Evolutionary conservation across 2,113 vertebrate genomes (phyloP).

Genomic region (Picathartes gymnocephalus): DNA sequence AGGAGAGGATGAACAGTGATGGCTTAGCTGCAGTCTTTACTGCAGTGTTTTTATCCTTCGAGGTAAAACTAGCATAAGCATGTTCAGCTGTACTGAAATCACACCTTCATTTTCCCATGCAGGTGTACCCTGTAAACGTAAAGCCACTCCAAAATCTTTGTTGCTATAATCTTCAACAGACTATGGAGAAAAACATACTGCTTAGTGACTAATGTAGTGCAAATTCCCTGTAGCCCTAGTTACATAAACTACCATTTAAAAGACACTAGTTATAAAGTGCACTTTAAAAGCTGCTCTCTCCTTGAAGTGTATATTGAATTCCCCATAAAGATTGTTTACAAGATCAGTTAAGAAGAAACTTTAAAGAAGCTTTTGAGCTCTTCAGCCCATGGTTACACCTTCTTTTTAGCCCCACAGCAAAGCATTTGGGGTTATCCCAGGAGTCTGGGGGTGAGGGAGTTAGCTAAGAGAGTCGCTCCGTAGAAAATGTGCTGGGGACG

Average conservation of each 20-base stretch:
- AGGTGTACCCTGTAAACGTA: neutral
- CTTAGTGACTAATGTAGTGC: neutral
- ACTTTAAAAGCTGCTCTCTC: neutral
- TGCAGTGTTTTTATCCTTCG: neutral
- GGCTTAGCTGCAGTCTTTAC: neutral
- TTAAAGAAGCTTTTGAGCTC: neutral
- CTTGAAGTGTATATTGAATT: neutral
- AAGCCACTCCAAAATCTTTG: neutral
- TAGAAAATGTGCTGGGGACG: neutral
- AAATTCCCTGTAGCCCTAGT: neutral
- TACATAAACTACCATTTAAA: neutral
- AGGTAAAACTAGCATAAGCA: neutral
- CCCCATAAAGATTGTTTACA: neutral
- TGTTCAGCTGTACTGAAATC: neutral
- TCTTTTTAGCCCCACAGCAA: neutral
- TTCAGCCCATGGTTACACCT: neutral
- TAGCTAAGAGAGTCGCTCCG: neutral
- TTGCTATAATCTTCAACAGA: neutral
- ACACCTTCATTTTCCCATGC: neutral
- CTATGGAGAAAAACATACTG: neutral
- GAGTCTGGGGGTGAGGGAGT: neutral
- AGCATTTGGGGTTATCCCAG: neutral
- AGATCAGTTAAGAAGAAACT: neutral
- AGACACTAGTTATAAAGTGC: neutral
- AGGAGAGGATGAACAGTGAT: neutral